These are phyloP conservation scores for Microplitis deprimator DNA, from an alignment of 2,888 invertebrate species.

Conservation along the genomic window DNA sequence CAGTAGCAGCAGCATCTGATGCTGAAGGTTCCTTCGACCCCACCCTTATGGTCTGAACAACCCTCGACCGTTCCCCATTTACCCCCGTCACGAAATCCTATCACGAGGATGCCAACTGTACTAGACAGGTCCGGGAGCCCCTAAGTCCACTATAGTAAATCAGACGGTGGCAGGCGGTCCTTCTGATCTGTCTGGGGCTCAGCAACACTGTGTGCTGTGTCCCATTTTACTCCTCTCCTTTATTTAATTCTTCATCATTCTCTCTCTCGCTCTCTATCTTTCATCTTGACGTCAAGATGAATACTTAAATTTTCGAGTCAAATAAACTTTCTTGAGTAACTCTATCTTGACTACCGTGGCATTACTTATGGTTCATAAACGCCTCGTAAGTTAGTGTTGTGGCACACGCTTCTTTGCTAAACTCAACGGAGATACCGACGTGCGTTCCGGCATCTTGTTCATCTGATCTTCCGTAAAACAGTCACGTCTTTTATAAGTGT, in stretches of 20 bases:
- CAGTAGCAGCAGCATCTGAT: conserved; percentile 34
- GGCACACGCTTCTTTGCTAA: conserved; percentile 63
- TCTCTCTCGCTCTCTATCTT: background rate
- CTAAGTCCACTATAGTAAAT: conserved; percentile 68
- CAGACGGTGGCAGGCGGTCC: conserved; percentile 70
- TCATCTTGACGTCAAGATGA: conserved; percentile 3
- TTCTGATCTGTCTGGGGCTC: conserved; percentile 67
- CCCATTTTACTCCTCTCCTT: conserved; percentile 17
- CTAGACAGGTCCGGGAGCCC: conserved; percentile 45
- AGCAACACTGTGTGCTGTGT: conserved; percentile 39
- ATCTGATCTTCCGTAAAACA: conserved; percentile 26
- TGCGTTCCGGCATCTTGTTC: conserved; percentile 29
- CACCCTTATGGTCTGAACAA: conserved; percentile 58
- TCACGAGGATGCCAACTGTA: conserved; percentile 50
- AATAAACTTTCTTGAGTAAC: conserved; percentile 56
- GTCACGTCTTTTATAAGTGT: conserved; percentile 32
- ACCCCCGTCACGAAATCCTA: conserved; percentile 56
- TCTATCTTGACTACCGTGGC: conserved; percentile 60
- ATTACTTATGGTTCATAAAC: conserved; percentile 71
- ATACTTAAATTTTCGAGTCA: conserved; percentile 28
- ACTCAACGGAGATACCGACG: conserved; percentile 42
- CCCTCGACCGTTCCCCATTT: conserved; percentile 53
- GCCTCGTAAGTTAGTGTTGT: conserved; percentile 68
- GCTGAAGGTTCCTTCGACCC: conserved; percentile 55
- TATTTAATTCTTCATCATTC: background rate